A percentile compares a stretch with the other conserved stretches of the same genome.
phyloP scores from a whole-genome alignment of 2,888 invertebrate species.

The Tetragnatha montana region DNA sequence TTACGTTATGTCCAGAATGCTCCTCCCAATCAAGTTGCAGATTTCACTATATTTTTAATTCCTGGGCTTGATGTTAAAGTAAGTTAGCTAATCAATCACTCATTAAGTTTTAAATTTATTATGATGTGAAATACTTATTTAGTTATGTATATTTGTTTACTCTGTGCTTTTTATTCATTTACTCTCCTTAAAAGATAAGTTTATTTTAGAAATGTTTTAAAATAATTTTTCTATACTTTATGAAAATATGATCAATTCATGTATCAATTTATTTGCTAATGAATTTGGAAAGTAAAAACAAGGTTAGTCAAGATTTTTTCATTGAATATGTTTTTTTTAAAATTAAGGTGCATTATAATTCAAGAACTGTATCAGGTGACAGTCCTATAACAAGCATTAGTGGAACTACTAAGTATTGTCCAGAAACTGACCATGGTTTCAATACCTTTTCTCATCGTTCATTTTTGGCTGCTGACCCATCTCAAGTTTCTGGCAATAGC shows the following conservation, averaged over 20 bases:
- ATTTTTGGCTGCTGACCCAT: conserved; percentile 54
- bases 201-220: background rate
- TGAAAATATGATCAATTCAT: background rate
- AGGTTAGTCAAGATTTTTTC: background rate
- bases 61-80: conserved; percentile 93
- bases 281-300: background rate
- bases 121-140: background rate
- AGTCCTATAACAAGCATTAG: conserved; percentile 73
- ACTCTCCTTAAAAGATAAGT: background rate
- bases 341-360: conserved; percentile 85
- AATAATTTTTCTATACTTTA: background rate
- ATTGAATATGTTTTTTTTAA: background rate
- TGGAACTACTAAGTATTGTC: conserved; percentile 48
- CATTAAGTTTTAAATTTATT: background rate
- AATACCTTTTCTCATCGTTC: conserved; percentile 45
- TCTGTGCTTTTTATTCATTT: background rate
- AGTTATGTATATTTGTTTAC: background rate
- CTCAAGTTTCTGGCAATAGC: conserved; percentile 48
- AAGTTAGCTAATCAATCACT: conserved; percentile 27
- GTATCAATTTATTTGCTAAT: background rate
- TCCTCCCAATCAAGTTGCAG: conserved; percentile 73
- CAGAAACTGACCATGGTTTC: conserved; percentile 45
- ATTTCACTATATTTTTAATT: conserved; percentile 91
- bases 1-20: conserved; percentile 70
- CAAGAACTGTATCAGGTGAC: conserved; percentile 83